Conservation (phyloP, 2,113 vertebrate species). For the Rutilus rutilus region DNA sequence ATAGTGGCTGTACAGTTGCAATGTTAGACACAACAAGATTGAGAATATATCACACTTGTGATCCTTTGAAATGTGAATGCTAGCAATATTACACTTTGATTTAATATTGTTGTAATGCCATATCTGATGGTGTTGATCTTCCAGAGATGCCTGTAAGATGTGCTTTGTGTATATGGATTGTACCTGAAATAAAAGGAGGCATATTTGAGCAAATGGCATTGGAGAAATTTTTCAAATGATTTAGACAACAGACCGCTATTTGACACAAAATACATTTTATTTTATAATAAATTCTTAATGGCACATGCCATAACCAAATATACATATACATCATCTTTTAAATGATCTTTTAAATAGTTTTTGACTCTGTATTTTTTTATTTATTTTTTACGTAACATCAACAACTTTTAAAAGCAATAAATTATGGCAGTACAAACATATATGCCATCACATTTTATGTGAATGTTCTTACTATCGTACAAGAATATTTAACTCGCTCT, state of each 20-base stretch:
- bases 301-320: conserved; percentile 80
- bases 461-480: conserved; percentile 46
- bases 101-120: background rate
- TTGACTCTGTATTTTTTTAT: conserved; percentile 57
- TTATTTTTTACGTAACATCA: conserved; percentile 68
- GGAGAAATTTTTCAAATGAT: background rate
- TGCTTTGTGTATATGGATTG: background rate
- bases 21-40: background rate
- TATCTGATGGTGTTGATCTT: background rate
- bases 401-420: conserved; percentile 72
- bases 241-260: conserved; percentile 12
- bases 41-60: background rate
- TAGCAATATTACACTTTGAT: background rate
- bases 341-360: conserved; percentile 65
- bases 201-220: background rate
- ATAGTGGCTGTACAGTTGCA: background rate
- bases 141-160: background rate
- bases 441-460: conserved; percentile 62
- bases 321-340: conserved; percentile 76
- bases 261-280: conserved; percentile 84
- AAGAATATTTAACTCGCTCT: conserved; percentile 27
- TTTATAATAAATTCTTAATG: conserved; percentile 79
- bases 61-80: background rate
- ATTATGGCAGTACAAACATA: conserved; percentile 71
- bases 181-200: background rate